These are phyloP conservation scores for Hypena proboscidalis DNA, from an alignment of 2,888 invertebrate genomes.

Conservation along the genomic window DNA sequence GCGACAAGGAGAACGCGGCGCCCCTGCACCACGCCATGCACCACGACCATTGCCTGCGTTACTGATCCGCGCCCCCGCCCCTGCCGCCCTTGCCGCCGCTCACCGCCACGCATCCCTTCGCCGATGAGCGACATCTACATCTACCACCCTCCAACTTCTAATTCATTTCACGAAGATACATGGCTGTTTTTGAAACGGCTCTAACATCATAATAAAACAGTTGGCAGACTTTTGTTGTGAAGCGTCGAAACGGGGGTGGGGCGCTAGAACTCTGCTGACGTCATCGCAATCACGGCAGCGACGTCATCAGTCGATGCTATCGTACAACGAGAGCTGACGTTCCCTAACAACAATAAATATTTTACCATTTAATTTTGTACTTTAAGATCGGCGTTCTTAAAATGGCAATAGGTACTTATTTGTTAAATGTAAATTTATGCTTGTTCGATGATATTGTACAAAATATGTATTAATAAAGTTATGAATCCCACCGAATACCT, in stretches of 20 bases:
- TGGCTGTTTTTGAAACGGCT: too few relatives aligned
- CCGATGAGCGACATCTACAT: background rate
- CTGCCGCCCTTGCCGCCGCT: conserved; percentile 8
- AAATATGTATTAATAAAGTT: conserved; percentile 49
- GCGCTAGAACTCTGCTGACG: background rate
- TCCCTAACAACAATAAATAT: background rate
- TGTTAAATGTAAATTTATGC: conserved; percentile 44
- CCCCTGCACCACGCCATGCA: conserved; percentile 71
- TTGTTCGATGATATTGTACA: conserved; percentile 49
- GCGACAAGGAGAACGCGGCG: conserved; percentile 78
- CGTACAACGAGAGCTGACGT: too few relatives aligned
- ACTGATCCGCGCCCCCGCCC: conserved; percentile 49
- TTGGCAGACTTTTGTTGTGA: too few relatives aligned
- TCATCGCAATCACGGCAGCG: background rate
- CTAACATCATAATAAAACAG: too few relatives aligned
- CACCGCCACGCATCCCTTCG: background rate
- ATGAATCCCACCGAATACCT: conserved; percentile 26
- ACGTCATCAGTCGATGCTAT: background rate
- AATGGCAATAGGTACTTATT: conserved; percentile 33
- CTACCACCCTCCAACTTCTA: too few relatives aligned
- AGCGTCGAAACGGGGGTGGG: too few relatives aligned
- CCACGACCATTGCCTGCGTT: conserved; percentile 79
- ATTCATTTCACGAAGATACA: too few relatives aligned
- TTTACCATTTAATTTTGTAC: background rate
- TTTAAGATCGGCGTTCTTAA: background rate